Conservation (phyloP, 1,140 invertebrate genomes). For the Solen grandis region DNA sequence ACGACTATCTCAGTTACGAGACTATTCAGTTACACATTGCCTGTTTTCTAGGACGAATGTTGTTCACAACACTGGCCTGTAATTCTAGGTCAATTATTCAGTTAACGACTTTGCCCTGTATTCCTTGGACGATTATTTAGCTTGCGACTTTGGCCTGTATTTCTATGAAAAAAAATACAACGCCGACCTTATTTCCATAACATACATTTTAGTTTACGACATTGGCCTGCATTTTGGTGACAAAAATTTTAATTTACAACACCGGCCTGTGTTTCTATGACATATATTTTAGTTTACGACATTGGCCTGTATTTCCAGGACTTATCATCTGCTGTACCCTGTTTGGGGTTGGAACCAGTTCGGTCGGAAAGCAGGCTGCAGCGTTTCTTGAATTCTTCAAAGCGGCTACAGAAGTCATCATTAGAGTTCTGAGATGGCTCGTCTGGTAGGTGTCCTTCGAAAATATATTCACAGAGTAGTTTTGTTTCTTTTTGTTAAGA, state of each 20-base stretch:
- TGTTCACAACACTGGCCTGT: background rate
- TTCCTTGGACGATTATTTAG: background rate
- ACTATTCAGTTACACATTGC: background rate
- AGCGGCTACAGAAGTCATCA: constrained; percentile 65
- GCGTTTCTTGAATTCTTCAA: constrained; percentile 65
- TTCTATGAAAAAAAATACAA: background rate
- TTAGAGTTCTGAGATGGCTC: constrained; percentile 64
- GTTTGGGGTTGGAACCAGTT: constrained; percentile 85
- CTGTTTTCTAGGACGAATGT: background rate
- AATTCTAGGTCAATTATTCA: background rate
- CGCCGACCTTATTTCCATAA: too few species aligned
- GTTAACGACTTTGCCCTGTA: background rate
- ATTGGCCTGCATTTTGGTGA: too few species aligned
- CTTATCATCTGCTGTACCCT: constrained; percentile 61
- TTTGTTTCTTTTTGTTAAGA: too few species aligned
- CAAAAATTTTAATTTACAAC: too few species aligned
- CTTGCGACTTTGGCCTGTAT: too few species aligned
- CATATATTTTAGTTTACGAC: too few species aligned
- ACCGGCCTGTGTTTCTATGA: too few species aligned
- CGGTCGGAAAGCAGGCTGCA: constrained; percentile 88
- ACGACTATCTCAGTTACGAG: too few species aligned
- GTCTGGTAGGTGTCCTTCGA: constrained; percentile 53
- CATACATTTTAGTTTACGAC: too few species aligned
- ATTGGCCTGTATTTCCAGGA: too few species aligned
- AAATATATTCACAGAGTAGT: too few species aligned